Base-by-base conservation (phyloP, 2,113 vertebrate genomes). In the Siniperca knerii region DNA sequence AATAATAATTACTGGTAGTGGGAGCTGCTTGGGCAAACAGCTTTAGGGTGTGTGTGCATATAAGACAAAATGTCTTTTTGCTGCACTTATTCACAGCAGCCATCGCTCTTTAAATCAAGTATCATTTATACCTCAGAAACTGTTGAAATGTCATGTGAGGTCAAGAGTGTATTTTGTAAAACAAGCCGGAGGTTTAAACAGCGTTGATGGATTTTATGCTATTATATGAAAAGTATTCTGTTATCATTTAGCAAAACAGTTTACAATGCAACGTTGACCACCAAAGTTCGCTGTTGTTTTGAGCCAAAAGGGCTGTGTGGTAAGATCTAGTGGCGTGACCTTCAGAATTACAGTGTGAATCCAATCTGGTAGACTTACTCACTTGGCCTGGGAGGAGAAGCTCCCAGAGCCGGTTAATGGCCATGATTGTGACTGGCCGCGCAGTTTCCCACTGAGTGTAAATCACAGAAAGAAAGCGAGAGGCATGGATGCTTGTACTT, bases 1-100 rank as follows among this genome's bases (percentile, higher is more conserved):
- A 90, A 92, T 89, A 91, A 89, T 85, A 83, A 82, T 93, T 74
- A 79, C 82, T 85, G 79, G 85, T 88, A 70, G 86, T 85, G 84
- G 88, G 86, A 91, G 70, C 66, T 77, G 68, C 71, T 76, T 42
- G 44, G 65, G 78, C 75, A 62, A 75, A 77, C 83, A 23, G 52
- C 78, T 78, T 48, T 72, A 54, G 65, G 50, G 21, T 37, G 57
- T 48, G 58, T 33, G 77, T 79, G 62, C n/a, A 35, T 6, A 8
- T 46, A 44, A 48, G 61, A 46, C 16, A 2, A 10, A 13, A 46
- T 57, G 57, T 52, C 6, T 68, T 78, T 20, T 60, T 57, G 71
- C 67, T 81, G 81, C 72, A 25, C 52, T 84, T 33, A 10, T 42
- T 79, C 73, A 73, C 77, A 54, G 48, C 58, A 75, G 52, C 50